Evolutionary conservation across 2,888 invertebrate genomes (phyloP).

Genomic region (Mythimna albipuncta): DNA sequence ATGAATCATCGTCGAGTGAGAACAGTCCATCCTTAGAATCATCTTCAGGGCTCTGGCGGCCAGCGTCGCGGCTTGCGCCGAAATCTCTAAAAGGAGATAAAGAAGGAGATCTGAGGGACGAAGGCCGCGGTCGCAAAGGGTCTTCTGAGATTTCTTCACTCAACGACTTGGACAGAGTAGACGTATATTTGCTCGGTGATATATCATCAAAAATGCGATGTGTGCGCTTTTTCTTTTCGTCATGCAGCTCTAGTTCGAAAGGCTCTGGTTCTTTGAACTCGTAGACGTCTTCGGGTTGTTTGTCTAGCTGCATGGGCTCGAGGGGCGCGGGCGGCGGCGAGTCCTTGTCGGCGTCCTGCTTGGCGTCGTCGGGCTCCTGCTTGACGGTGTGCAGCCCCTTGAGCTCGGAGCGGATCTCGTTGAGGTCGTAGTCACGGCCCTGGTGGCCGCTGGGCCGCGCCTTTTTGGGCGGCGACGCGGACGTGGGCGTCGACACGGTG

Average conservation of each 20-base stretch:
- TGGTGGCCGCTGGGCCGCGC: constrained; percentile 78
- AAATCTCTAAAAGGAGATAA: constrained; percentile 87
- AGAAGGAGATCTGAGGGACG: constrained; percentile 83
- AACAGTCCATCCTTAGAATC: constrained; percentile 91
- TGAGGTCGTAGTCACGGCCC: constrained; percentile 94
- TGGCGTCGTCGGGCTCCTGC: constrained; percentile 84
- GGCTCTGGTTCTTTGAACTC: constrained; percentile 97
- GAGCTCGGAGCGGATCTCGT: constrained; percentile 95
- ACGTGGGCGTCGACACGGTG: constrained; percentile 79
- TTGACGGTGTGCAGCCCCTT: constrained; percentile 93
- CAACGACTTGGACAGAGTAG: constrained; percentile 84
- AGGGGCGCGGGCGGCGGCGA: constrained; percentile 59
- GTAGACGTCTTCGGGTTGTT: constrained; percentile 93
- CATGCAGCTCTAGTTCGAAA: constrained; percentile 95
- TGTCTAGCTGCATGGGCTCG: constrained; percentile 78
- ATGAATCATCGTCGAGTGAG: constrained; percentile 91
- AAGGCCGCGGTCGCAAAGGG: constrained; percentile 76
- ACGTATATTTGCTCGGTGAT: constrained; percentile 87
- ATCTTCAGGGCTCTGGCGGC: constrained; percentile 91
- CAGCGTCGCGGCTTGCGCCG: constrained; percentile 88
- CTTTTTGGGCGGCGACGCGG: constrained; percentile 82
- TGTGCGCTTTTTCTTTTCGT: constrained; percentile 88
- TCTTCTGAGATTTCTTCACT: constrained; percentile 91
- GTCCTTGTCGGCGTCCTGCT: constrained; percentile 80
- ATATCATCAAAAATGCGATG: constrained; percentile 89